Base-by-base conservation (phyloP, 2,113 vertebrate species). In the Antechinus flavipes region DNA sequence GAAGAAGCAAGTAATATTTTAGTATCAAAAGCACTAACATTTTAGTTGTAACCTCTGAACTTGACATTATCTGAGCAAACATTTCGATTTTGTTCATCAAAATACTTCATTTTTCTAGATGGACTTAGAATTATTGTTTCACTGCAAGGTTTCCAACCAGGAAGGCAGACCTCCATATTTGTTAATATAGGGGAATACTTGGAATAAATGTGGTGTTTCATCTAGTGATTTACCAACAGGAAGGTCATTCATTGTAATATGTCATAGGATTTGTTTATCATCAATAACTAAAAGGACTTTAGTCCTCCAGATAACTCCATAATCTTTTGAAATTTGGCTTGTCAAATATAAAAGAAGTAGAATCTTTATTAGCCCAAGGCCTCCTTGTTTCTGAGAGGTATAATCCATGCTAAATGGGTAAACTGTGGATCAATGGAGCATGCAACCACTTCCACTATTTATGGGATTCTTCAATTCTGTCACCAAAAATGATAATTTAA, bases 81-180 rank as follows among this genome's bases (percentile, higher is more conserved):
- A 0, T 49, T 93, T 99, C 97, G 99, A 98, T 99, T 99, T 93
- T 99, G 96, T 96, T 99, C 99, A 98, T 99, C 99, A 97, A 99
- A 99, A 98, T 99, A 99, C 97, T 99, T 99, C 97, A 99, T 98
- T 97, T 99, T 99, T 97, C 99, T 99, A 94, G 98, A 98, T 90
- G 99, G 99, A 97, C 99, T 99, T 47, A 99, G 99, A 98, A 99
- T 99, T 98, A 99, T 99, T 53, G 99, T 99, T 98, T 99, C 99
- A 90, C 99, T 99, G 97, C 99, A 99, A 97, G 99, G 99, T 96
- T 99, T 99, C 99, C 99, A 99, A 96, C 99, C 99, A 97, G 99
- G 98, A 96, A 99, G 99, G 97, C 99, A 99, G 96, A 99, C 99
- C 99, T 97, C 99, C 99, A 1, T 99, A 99, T 97, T 99, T 99